A percentile compares a stretch with the other conserved stretches of the same genome.
Conservation (phyloP, 1,140 invertebrate genomes). For the Schmidtea mediterranea region DNA sequence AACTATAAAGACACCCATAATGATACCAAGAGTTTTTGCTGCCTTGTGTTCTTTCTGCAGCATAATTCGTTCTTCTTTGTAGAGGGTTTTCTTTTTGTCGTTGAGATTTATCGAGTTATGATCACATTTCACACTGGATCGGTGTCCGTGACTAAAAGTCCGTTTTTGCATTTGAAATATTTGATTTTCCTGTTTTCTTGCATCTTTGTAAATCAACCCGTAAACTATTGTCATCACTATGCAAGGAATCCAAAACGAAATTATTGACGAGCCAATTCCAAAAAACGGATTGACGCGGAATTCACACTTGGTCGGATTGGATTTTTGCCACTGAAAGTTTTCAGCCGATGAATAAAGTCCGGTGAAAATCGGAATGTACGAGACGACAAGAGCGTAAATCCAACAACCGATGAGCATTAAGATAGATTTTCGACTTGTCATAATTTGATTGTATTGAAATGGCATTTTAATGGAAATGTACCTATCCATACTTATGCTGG, state of each 20-base stretch:
- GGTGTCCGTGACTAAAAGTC: too few relatives aligned
- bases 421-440: constrained; percentile 16
- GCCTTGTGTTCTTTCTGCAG: constrained; percentile 61
- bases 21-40: constrained; percentile 70
- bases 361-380: constrained; percentile 25
- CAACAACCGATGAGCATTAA: constrained; percentile 21
- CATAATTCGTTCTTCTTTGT: constrained; percentile 25
- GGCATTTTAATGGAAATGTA: constrained; percentile 27
- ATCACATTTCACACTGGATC: too few relatives aligned
- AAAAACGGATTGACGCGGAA: constrained; percentile 67
- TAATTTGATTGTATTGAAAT: constrained; percentile 21
- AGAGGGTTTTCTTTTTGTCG: too few relatives aligned
- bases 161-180: not conserved
- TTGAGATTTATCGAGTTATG: too few relatives aligned
- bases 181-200: constrained; percentile 40
- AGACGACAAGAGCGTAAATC: constrained; percentile 22
- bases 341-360: constrained; percentile 16
- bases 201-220: constrained; percentile 37
- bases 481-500: constrained; percentile 61
- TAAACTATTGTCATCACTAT: constrained; percentile 79
- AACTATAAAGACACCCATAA: constrained; percentile 70
- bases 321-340: not conserved
- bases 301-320: constrained; percentile 31
- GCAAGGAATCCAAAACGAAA: constrained; percentile 84
- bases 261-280: constrained; percentile 59